Evolutionary conservation across 2,113 vertebrate genomes (phyloP).

Genomic region (Phrynocephalus versicolor): DNA sequence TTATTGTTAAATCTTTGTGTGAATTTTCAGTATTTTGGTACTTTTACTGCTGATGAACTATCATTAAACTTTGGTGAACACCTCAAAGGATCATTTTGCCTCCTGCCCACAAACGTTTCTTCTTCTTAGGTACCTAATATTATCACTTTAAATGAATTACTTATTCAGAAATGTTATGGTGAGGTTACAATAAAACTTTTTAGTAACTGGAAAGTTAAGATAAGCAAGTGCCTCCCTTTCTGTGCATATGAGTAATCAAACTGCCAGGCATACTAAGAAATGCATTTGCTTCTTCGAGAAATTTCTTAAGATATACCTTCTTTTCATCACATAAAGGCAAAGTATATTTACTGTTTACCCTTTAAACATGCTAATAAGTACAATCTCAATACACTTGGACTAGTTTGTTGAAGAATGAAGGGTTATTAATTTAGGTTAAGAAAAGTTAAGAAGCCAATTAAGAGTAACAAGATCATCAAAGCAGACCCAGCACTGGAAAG

Average conservation of each 20-base stretch:
- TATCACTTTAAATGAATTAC: slow-evolving; percentile 52
- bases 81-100: slow-evolving; percentile 37
- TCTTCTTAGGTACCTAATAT: slow-evolving; percentile 44
- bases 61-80: slow-evolving; percentile 8
- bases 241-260: slow-evolving; percentile 9
- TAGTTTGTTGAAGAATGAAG: slow-evolving; percentile 25
- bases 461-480: slow-evolving; percentile 26
- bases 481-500: neutral
- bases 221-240: neutral
- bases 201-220: slow-evolving; percentile 34
- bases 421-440: neutral
- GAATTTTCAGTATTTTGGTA: slow-evolving; percentile 43
- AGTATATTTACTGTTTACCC: neutral
- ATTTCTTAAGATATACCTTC: neutral
- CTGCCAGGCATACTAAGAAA: neutral
- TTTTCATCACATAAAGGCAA: slow-evolving; percentile 22
- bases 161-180: slow-evolving; percentile 44
- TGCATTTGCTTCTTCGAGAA: slow-evolving; percentile 13
- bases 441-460: neutral
- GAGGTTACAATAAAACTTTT: slow-evolving; percentile 50
- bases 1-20: slow-evolving; percentile 50
- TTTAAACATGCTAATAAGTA: slow-evolving; percentile 21
- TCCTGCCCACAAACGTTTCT: slow-evolving; percentile 30
- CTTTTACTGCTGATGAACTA: slow-evolving; percentile 36
- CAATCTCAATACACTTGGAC: slow-evolving; percentile 9